These are phyloP conservation scores for Xestia rhomboidea DNA, from an alignment of 2,888 invertebrate genomes.

Conservation along the genomic window DNA sequence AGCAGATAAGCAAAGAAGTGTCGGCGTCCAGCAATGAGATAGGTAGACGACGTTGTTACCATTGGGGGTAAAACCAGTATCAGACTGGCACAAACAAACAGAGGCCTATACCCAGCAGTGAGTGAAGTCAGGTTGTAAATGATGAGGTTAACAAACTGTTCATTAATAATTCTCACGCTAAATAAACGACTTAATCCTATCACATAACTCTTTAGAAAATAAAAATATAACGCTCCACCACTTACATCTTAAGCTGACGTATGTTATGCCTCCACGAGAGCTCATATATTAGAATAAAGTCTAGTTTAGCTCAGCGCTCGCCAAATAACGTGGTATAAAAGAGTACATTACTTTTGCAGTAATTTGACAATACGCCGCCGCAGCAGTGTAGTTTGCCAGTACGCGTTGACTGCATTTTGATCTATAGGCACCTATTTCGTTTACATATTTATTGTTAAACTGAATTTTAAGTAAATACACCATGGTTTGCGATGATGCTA, in stretches of 20 bases:
- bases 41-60: not conserved
- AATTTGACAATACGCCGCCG: slow-evolving; percentile 70
- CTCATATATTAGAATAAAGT: slow-evolving; percentile 49
- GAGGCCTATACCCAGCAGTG: not conserved
- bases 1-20: not conserved
- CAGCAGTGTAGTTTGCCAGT: slow-evolving; percentile 56
- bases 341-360: slow-evolving; percentile 66
- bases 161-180: not conserved
- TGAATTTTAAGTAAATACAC: not conserved
- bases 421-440: slow-evolving; percentile 33
- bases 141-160: not conserved
- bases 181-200: slow-evolving; percentile 8
- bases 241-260: slow-evolving; percentile 48
- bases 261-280: slow-evolving; percentile 40
- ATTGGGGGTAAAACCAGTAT: not conserved
- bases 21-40: not conserved
- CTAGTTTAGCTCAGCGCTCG: slow-evolving; percentile 48
- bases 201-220: slow-evolving; percentile 23
- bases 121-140: not conserved
- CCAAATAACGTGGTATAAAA: slow-evolving; percentile 60
- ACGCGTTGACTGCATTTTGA: slow-evolving; percentile 22
- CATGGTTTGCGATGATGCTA: too few species aligned
- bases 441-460: slow-evolving; percentile 15
- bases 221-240: slow-evolving; percentile 27
- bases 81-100: not conserved